Evolutionary conservation across 2,797 vertebrate genomes (phyloP), one percentile per base, ranked within the genome.

Genomic region (Platyrinchus mystaceus): DNA sequence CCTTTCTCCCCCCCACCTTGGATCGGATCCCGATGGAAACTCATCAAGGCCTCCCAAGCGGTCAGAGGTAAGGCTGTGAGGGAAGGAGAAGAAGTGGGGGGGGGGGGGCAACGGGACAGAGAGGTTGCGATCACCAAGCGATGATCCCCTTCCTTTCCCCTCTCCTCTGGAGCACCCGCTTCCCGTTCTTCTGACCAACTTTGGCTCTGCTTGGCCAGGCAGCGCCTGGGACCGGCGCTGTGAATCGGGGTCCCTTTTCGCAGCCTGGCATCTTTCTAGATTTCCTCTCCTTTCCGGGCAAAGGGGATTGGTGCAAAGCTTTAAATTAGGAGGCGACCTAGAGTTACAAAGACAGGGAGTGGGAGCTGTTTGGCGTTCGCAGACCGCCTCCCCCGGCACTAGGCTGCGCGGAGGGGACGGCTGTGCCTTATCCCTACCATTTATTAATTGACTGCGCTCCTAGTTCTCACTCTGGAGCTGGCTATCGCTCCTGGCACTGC

Each of bases 1-100:
- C 28, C 92, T 88, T 92, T 60, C 73, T 81, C 70, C 68, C 81
- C 89, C 66, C 87, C 69, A 14, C 87, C 69, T 96, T 97, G 97
- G 97, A 96, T 91, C 76, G 34, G 92, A 89, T 97, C 97, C 97
- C 68, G 58, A 80, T 23, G 97, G 96, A 96, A 91, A 95, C 93
- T 90, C 96, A 77, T 91, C 94, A 91, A 97, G 95, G 94, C 95
- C 77, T 95, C 84, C 89, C 41, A 87, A 95, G 78, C 87, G 46
- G 41, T 75, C 87, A 78, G 95, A 94, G 97, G 91, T 91, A 89
- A 94, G 74, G 73, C 66, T 90, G 77, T 43, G 93, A 94, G 95
- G 90, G 93, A 74, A 77, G 89, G 52, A 90, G 80, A 68, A 82
- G 80, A 75, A 75, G 78, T 84, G 55, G 44, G 62, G 49, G 49